Evolutionary conservation across 2,797 vertebrate species (phyloP).

Genomic region (Antennarius maculatus): DNA sequence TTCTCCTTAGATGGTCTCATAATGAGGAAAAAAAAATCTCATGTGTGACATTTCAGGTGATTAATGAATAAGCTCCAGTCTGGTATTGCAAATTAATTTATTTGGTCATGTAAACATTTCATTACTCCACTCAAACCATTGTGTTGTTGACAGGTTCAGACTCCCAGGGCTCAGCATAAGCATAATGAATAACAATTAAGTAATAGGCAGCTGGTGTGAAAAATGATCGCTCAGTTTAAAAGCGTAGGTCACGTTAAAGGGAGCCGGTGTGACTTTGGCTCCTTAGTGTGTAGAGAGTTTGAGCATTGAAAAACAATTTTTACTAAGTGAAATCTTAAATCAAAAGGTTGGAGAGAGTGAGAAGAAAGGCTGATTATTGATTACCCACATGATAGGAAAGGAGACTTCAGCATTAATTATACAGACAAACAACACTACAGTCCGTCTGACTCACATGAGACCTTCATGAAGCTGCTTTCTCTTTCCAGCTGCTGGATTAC

Average conservation of each 20-base stretch:
- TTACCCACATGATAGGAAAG: constrained; percentile 12
- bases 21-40: constrained; percentile 7
- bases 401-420: not conserved
- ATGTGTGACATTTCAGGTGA: constrained; percentile 9
- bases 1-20: constrained; percentile 7
- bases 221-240: constrained; percentile 39
- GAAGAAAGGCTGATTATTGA: constrained; percentile 22
- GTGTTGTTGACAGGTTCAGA: constrained; percentile 39
- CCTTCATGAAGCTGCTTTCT: constrained; percentile 23
- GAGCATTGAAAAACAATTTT: constrained; percentile 42
- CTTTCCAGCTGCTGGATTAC: constrained; percentile 84
- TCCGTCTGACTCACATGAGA: constrained; percentile 8
- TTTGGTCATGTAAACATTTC: constrained; percentile 37
- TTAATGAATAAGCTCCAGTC: constrained; percentile 25
- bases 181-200: constrained; percentile 53
- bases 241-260: constrained; percentile 26
- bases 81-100: constrained; percentile 36
- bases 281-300: constrained; percentile 26
- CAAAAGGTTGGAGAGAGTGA: constrained; percentile 17
- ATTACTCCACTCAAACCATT: constrained; percentile 25
- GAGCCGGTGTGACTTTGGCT: constrained; percentile 31
- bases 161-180: constrained; percentile 21
- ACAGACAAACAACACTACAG: not conserved
- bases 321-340: constrained; percentile 35
- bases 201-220: constrained; percentile 57